phyloP scores from a whole-genome alignment of 2,888 invertebrate genomes.

The Chamaedrilus cognettii region DNA sequence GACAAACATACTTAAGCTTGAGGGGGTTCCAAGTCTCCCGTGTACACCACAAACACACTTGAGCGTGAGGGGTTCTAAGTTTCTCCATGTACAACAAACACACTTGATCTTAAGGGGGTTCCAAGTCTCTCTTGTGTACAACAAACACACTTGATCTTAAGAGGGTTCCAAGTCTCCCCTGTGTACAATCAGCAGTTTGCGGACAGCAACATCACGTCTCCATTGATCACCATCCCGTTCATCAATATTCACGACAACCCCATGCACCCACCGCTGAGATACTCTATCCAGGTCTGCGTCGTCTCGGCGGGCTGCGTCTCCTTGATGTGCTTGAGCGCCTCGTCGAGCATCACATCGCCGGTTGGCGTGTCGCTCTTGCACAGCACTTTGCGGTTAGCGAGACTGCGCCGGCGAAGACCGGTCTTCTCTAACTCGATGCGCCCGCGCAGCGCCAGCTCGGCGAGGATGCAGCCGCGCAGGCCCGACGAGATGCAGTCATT shows the following conservation, averaged over 20 bases:
- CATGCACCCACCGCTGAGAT: slow-evolving; percentile 78
- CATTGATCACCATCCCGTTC: neutral
- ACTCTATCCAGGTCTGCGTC: slow-evolving; percentile 99
- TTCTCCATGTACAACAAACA: too few species aligned
- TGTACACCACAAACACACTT: neutral
- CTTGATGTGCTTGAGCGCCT: slow-evolving; percentile 95
- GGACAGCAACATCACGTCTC: neutral
- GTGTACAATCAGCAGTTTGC: too few species aligned
- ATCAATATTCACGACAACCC: neutral
- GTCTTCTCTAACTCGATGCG: slow-evolving; percentile 95
- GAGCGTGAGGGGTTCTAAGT: too few species aligned
- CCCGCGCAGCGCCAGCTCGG: slow-evolving; percentile 93
- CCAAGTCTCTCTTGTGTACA: too few species aligned
- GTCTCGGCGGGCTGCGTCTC: slow-evolving; percentile 97
- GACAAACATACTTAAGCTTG: too few species aligned
- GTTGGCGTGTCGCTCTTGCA: slow-evolving; percentile 84
- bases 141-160: slow-evolving; percentile 96
- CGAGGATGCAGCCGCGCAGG: slow-evolving; percentile 95
- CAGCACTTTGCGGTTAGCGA: slow-evolving; percentile 80
- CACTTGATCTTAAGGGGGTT: too few species aligned
- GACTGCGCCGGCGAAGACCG: slow-evolving; percentile 86
- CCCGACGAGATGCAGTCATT: slow-evolving; percentile 99
- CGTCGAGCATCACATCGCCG: slow-evolving; percentile 89
- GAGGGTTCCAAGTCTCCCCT: slow-evolving; percentile 99
- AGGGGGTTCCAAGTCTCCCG: too few species aligned